Base-by-base conservation (phyloP, 2,113 vertebrate species). In the Catagonus wagneri region DNA sequence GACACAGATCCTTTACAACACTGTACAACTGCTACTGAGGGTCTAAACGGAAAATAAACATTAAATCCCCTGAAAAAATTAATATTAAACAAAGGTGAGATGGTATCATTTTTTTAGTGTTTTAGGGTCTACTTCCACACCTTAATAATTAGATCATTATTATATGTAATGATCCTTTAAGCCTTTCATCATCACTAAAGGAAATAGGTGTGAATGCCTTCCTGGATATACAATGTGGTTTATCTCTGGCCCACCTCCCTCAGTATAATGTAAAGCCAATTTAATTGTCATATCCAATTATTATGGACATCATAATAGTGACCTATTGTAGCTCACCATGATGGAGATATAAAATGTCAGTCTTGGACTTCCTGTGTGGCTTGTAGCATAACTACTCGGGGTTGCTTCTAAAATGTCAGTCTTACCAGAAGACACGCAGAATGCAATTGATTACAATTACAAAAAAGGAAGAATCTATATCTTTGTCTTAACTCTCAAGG, bases 11-110 rank as follows among this genome's bases (percentile, higher is more conserved):
- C 32, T 79, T 34, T 19, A 36, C 50, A 69, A 65, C 63, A 29
- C 66, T 16, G 66, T 71, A 92, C 50, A 69, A 20, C 22, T 25
- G 75, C 78, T 54, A 63, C 1, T 29, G n/a, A 87, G 76, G 36
- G 75, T 56, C 1, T 56, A 36, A 72, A 15, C 23, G 50, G 74
- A 91, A 93, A 87, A 72, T 39, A 92, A 83, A 56, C 19, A 32
- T 44, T 54, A 88, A 94, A 89, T 27, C 27, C 71, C 93, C 44
- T 60, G 10, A 78, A 94, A 83, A 91, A 88, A 60, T 6, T 27
- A 84, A 69, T 9, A 50, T 32, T n/a, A 34, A 44, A 83, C 50
- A 93, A 86, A 65, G 22, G 10, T 32, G 32, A 95, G 50, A 81
- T 32, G 7, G 23, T 34, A 91, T 63, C 12, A 60, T 60, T 84